Conservation (phyloP, 1,140 invertebrate species). For the Ceratina australensis region DNA sequence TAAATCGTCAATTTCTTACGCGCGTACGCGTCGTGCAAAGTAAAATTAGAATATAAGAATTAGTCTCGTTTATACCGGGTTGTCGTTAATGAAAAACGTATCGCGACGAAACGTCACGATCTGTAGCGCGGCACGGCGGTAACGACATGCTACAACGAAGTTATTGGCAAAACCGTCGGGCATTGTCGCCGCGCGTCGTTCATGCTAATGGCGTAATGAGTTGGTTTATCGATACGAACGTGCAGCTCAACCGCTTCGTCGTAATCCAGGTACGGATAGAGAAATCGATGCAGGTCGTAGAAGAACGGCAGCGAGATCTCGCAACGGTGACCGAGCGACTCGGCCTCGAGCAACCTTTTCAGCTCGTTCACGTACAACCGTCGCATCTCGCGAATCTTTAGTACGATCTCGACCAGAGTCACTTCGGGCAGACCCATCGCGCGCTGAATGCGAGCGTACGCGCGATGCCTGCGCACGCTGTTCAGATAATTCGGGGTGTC, state of each 20-base stretch:
- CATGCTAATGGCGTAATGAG: constrained; percentile 17
- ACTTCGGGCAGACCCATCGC: constrained; percentile 21
- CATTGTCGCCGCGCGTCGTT: background rate
- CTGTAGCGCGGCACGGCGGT: background rate
- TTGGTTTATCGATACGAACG: constrained; percentile 50
- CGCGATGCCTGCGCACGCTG: constrained; percentile 45
- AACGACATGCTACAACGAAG: constrained; percentile 9
- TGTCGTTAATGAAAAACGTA: constrained; percentile 1
- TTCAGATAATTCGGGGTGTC: constrained; percentile 54
- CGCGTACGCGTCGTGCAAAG: no score
- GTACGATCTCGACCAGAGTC: constrained; percentile 55
- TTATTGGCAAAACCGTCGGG: constrained; percentile 14
- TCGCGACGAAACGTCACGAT: background rate
- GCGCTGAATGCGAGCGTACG: constrained; percentile 57
- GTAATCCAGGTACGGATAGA: constrained; percentile 57
- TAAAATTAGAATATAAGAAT: no score
- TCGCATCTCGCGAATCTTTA: constrained; percentile 61
- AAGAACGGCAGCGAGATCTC: constrained; percentile 51
- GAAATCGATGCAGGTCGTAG: constrained; percentile 58
- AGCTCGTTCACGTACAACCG: constrained; percentile 57
- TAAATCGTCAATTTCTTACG: no score
- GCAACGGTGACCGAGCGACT: constrained; percentile 27
- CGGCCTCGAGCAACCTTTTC: constrained; percentile 42
- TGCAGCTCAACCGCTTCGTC: constrained; percentile 55
- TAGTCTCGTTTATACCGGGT: background rate